These are phyloP conservation scores for Cataglyphis albicans DNA, from an alignment of 2,888 invertebrate genomes.

Conservation along the genomic window DNA sequence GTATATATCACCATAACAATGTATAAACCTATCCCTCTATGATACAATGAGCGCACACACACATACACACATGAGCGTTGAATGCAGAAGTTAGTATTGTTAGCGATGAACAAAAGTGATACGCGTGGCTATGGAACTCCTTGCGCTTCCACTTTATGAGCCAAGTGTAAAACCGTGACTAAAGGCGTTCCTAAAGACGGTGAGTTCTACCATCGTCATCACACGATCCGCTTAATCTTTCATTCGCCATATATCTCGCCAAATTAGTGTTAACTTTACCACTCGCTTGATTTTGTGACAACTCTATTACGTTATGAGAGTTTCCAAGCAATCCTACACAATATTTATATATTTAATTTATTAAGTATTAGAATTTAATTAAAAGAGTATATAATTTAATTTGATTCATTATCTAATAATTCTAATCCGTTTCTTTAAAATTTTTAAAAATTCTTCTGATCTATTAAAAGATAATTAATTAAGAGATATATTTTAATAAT, in stretches of 20 bases:
- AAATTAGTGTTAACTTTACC: not conserved
- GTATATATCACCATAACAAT: not conserved
- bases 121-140: not conserved
- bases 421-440: not conserved
- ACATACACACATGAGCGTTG: not conserved
- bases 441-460: not conserved
- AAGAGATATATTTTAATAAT: not conserved
- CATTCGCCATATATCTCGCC: not conserved
- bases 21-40: conserved; percentile 6
- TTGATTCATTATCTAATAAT: not conserved
- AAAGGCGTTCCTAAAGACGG: conserved; percentile 32
- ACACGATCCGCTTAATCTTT: conserved; percentile 32
- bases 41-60: conserved; percentile 1
- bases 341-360: not conserved
- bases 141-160: conserved; percentile 22
- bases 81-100: conserved; percentile 44
- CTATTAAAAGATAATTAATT: not conserved
- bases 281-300: not conserved
- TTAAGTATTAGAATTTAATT: not conserved
- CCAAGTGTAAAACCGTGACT: conserved; percentile 15
- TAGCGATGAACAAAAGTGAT: conserved; percentile 24
- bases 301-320: not conserved
- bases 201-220: not conserved
- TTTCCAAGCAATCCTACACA: not conserved
- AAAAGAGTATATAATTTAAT: not conserved